These are phyloP conservation scores for Halcyon senegalensis DNA, from an alignment of 2,113 vertebrate species.

Conservation along the genomic window DNA sequence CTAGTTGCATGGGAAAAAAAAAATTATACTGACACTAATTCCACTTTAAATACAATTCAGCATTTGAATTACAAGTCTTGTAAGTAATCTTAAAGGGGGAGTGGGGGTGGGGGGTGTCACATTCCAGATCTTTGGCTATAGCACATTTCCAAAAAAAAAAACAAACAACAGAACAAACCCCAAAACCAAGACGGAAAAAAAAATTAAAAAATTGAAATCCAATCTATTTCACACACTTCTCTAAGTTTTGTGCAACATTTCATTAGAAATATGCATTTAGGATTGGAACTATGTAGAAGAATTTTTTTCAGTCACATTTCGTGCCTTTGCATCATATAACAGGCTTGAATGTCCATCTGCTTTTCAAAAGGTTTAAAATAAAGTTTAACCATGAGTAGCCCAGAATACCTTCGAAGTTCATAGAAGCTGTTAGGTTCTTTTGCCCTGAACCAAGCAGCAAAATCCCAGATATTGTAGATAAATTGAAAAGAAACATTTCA, in stretches of 20 bases:
- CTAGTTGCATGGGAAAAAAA: neutral
- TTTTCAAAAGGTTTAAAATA: neutral
- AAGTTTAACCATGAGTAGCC: neutral
- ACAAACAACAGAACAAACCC: too few relatives aligned
- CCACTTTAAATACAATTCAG: neutral
- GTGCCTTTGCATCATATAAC: neutral
- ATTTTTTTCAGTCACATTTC: neutral
- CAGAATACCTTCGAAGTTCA: accelerated
- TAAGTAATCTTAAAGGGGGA: neutral
- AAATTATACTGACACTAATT: neutral
- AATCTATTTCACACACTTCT: neutral
- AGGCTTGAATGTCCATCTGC: neutral
- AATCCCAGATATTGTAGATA: neutral
- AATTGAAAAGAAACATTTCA: accelerated
- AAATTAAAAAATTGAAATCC: too few relatives aligned
- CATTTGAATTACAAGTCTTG: neutral
- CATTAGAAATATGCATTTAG: neutral
- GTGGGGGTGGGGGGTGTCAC: neutral
- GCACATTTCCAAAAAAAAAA: neutral
- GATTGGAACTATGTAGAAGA: accelerated
- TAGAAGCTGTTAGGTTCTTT: neutral
- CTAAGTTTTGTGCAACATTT: neutral
- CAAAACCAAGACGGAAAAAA: neutral
- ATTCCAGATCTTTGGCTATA: neutral
- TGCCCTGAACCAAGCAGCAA: neutral